phyloP scores from a whole-genome alignment of 2,797 vertebrate genomes.

The Numenius phaeopus region DNA sequence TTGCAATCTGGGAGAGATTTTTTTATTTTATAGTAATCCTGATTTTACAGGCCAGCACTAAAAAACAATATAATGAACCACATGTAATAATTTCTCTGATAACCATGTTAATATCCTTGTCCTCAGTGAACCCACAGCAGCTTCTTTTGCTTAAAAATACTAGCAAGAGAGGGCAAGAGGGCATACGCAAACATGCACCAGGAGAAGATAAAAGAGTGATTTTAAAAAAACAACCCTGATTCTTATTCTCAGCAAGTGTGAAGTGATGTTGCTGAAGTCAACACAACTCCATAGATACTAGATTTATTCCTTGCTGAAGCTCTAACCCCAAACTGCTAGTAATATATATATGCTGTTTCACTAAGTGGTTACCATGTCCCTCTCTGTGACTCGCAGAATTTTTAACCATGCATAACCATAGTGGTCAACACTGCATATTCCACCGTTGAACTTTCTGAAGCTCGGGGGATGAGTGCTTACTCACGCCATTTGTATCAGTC shows the following conservation, averaged over 20 bases:
- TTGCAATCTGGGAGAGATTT: not conserved
- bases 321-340: not conserved
- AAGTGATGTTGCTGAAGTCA: not conserved
- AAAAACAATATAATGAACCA: conserved; percentile 1
- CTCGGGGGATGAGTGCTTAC: not conserved
- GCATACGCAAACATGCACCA: not conserved
- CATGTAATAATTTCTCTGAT: not conserved
- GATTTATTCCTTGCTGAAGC: not conserved
- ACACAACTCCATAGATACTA: not conserved
- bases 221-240: not conserved
- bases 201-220: not conserved
- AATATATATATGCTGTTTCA: not conserved
- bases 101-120: not conserved
- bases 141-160: conserved; percentile 15
- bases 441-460: not conserved
- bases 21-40: not conserved
- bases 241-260: not conserved
- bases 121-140: not conserved
- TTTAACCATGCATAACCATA: not conserved
- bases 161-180: not conserved
- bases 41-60: conserved; percentile 41
- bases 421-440: not conserved
- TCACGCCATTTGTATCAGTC: not conserved
- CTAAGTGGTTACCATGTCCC: not conserved
- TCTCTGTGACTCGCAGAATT: not conserved